Conservation (phyloP, 2,113 vertebrate genomes). For the Herpetotheres cachinnans region DNA sequence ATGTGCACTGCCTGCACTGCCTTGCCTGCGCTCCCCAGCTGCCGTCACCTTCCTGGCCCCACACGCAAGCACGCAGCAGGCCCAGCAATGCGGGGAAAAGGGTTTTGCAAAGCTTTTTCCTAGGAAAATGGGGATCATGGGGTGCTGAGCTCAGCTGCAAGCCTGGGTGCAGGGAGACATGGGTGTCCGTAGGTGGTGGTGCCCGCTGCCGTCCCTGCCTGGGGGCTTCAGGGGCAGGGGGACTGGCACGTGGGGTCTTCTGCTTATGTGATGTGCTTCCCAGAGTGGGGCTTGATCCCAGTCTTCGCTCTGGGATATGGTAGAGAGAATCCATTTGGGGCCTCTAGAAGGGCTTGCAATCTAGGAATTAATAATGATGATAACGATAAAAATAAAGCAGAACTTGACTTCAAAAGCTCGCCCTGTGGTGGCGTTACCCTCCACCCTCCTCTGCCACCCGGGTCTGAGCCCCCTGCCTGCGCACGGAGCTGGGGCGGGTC, state of each 20-base stretch:
- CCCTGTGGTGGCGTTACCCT: accelerated
- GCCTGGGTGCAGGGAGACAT: background rate
- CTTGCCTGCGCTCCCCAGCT: background rate
- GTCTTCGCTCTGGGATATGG: background rate
- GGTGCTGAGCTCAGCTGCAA: background rate
- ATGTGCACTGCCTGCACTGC: background rate
- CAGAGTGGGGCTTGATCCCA: background rate
- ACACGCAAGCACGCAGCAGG: accelerated
- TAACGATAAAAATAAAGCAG: background rate
- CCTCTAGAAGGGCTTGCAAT: background rate
- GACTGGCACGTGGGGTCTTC: background rate
- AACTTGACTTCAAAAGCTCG: background rate
- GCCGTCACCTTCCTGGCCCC: background rate
- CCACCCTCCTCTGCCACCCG: background rate
- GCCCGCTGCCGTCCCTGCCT: accelerated
- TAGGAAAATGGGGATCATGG: background rate
- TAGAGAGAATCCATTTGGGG: background rate
- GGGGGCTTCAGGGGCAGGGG: background rate
- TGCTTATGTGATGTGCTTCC: no score
- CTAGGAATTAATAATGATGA: background rate
- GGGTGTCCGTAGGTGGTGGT: background rate
- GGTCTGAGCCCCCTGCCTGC: background rate
- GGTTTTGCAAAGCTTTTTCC: background rate
- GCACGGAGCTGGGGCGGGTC: accelerated
- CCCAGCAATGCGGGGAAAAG: background rate